These are phyloP conservation scores for Tromatobia lineatoria DNA, from an alignment of 2,888 invertebrate genomes.

Conservation along the genomic window DNA sequence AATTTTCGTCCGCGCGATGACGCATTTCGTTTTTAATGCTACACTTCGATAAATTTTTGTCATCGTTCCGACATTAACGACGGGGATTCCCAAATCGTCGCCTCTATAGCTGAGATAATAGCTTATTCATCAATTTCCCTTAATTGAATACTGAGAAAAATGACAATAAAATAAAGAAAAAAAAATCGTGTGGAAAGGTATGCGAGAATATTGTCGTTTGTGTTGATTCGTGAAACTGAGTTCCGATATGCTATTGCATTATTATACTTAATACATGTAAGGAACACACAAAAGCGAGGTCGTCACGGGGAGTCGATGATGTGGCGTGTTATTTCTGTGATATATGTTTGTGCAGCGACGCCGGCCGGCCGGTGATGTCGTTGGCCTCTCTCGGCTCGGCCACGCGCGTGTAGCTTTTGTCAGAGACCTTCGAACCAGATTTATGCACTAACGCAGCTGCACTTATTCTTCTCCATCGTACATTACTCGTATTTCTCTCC, in stretches of 20 bases:
- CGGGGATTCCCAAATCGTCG: too few relatives aligned
- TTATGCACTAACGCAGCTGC: conserved; percentile 33
- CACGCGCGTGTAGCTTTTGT: conserved; percentile 18
- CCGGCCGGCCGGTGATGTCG: conserved; percentile 14
- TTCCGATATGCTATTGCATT: neutral
- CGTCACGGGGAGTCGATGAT: conserved; percentile 34
- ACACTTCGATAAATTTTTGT: neutral
- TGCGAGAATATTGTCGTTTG: conserved; percentile 6
- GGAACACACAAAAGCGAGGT: conserved; percentile 1
- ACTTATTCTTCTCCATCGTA: conserved; percentile 1
- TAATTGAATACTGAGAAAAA: neutral
- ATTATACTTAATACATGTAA: neutral
- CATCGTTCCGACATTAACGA: too few relatives aligned
- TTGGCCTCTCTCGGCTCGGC: conserved; percentile 19
- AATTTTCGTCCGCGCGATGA: neutral
- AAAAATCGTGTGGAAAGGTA: neutral
- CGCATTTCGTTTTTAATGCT: neutral
- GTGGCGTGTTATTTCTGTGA: conserved; percentile 34
- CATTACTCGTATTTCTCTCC: neutral
- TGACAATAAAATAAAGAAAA: neutral
- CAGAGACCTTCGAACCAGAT: conserved; percentile 14
- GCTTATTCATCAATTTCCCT: too few relatives aligned
- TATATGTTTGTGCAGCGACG: conserved; percentile 27
- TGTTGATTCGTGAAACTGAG: neutral
- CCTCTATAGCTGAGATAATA: too few relatives aligned